These are phyloP conservation scores for Sebastes oblongus DNA, from an alignment of 2,797 vertebrate genomes.

Conservation along the genomic window DNA sequence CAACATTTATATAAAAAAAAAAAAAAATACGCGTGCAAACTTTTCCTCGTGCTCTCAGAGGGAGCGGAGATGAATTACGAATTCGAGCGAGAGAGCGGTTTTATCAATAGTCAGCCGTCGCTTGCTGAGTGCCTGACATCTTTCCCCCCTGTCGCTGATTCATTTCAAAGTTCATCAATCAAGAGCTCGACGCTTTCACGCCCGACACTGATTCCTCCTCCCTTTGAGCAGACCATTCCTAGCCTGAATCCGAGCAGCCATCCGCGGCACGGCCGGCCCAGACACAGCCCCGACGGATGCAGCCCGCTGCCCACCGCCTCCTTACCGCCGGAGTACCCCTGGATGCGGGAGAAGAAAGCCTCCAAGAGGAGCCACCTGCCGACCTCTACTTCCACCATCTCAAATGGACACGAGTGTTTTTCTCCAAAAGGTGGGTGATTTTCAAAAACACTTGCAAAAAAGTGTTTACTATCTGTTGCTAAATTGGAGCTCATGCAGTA, in stretches of 20 bases:
- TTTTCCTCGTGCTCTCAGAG: conserved; percentile 87
- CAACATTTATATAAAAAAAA: conserved; percentile 88
- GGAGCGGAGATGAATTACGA: conserved; percentile 99
- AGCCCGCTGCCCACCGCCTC: conserved; percentile 92
- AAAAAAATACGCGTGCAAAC: conserved; percentile 95
- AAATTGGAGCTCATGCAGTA: neutral
- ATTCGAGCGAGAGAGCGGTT: conserved; percentile 99
- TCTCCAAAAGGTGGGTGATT: conserved; percentile 92
- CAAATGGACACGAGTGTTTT: conserved; percentile 91
- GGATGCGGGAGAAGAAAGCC: conserved; percentile 99
- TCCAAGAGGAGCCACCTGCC: conserved; percentile 93
- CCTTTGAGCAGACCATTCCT: conserved; percentile 99
- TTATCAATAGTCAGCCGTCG: conserved; percentile 99
- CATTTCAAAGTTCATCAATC: conserved; percentile 99
- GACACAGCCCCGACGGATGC: conserved; percentile 93
- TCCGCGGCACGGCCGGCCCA: conserved; percentile 97
- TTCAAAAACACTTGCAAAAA: neutral
- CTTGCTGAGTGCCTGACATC: conserved; percentile 99
- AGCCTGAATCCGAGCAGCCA: conserved; percentile 98
- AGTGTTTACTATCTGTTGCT: conserved; percentile 49
- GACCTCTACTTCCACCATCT: conserved; percentile 84
- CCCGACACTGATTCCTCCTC: conserved; percentile 99
- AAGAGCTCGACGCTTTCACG: conserved; percentile 99
- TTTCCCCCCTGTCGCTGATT: conserved; percentile 99
- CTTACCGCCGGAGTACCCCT: conserved; percentile 97